Conservation (phyloP, 2,888 invertebrate genomes). For the Tenthredo mesomela region DNA sequence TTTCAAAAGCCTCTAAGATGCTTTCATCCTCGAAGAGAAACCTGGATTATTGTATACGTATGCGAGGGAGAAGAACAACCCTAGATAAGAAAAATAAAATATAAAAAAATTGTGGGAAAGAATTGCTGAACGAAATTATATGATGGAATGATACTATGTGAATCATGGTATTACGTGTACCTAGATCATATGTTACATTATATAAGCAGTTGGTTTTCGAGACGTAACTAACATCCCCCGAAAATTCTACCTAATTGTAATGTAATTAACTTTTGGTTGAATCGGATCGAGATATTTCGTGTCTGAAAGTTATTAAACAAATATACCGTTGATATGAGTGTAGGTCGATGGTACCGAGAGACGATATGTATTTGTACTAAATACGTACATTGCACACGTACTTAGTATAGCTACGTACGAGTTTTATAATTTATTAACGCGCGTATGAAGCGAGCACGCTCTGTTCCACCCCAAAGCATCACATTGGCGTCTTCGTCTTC, state of each 20-base stretch:
- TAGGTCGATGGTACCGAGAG: conserved; percentile 36
- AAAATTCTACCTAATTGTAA: background rate
- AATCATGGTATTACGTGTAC: background rate
- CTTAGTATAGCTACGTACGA: background rate
- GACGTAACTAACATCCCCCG: background rate
- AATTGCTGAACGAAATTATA: background rate
- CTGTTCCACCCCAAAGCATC: conserved; percentile 77
- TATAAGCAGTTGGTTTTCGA: background rate
- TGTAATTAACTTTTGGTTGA: background rate
- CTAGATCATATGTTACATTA: background rate
- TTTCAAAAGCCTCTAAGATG: too few species aligned
- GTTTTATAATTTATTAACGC: conserved; percentile 47
- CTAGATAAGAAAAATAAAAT: background rate
- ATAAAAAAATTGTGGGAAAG: background rate
- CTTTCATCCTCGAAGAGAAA: background rate
- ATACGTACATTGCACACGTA: background rate
- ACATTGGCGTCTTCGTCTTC: conserved; percentile 69
- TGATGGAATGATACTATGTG: background rate
- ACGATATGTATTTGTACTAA: background rate
- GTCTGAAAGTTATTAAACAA: conserved; percentile 21
- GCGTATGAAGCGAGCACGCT: conserved; percentile 68
- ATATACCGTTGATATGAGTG: conserved; percentile 34
- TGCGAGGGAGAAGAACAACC: background rate
- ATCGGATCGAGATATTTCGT: background rate
- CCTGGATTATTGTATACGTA: background rate